Evolutionary conservation across 2,797 vertebrate species (phyloP).

Genomic region (Avahi laniger): DNA sequence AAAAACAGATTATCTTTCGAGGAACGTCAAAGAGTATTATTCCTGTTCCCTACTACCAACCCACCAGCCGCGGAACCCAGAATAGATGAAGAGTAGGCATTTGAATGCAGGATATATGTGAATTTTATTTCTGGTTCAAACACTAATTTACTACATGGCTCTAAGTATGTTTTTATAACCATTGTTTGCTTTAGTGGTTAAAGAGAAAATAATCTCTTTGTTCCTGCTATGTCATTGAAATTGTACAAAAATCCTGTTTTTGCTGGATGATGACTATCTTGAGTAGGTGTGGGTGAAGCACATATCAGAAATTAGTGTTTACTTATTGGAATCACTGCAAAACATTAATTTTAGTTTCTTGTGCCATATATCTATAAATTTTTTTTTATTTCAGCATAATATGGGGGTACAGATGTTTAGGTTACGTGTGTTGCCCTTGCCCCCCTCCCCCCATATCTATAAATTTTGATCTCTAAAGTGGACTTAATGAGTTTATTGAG

Average conservation of each 20-base stretch:
- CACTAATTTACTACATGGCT: background rate
- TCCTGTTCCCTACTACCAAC: background rate
- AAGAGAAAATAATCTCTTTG: background rate
- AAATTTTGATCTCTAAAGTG: background rate
- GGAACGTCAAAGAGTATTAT: background rate
- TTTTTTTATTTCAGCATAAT: no score
- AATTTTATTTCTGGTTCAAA: conserved; percentile 37
- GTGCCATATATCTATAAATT: background rate
- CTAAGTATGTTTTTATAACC: conserved; percentile 30
- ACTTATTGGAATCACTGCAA: background rate
- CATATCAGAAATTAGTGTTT: background rate
- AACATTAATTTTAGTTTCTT: conserved; percentile 19
- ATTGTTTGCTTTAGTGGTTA: background rate
- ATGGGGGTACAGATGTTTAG: no score
- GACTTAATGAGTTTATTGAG: background rate
- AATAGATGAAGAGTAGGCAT: background rate
- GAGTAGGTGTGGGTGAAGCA: background rate
- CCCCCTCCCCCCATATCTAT: no score
- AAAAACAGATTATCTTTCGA: conserved; percentile 37
- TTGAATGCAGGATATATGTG: background rate
- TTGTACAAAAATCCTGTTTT: background rate
- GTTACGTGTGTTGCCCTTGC: no score
- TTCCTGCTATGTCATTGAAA: background rate
- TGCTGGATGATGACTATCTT: background rate
- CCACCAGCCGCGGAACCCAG: background rate